These are phyloP conservation scores for Callocephalon fimbriatum DNA, from an alignment of 2,113 vertebrate genomes.

Conservation along the genomic window DNA sequence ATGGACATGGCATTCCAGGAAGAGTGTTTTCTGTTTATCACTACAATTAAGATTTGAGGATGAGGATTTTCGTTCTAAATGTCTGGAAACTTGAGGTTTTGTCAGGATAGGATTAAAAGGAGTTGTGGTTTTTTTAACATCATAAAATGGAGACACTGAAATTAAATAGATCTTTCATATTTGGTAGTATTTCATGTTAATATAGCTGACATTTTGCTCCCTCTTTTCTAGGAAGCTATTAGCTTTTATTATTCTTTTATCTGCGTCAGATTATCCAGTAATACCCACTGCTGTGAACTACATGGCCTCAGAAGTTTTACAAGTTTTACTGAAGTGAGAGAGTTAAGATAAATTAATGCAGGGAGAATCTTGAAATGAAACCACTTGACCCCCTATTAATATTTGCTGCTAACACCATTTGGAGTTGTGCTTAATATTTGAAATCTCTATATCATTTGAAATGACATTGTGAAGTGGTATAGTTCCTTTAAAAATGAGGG, in stretches of 20 bases:
- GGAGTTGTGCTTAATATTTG: not conserved
- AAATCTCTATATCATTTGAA: not conserved
- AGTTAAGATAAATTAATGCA: not conserved
- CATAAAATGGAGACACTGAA: not conserved
- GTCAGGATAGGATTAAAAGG: not conserved
- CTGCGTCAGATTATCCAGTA: not conserved
- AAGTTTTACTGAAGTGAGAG: not conserved
- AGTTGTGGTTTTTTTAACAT: not conserved
- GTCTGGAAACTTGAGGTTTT: not conserved
- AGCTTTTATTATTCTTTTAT: not conserved
- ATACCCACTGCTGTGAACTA: not conserved
- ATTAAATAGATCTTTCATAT: not conserved
- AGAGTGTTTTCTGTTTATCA: not conserved
- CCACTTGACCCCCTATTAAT: constrained; percentile 4
- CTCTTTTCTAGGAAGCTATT: not conserved
- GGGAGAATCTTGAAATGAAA: not conserved
- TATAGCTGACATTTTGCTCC: not conserved
- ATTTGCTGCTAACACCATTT: not conserved
- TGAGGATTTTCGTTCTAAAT: not conserved
- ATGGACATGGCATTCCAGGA: not conserved
- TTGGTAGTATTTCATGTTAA: not conserved
- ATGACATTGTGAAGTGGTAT: not conserved
- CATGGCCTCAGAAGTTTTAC: not conserved
- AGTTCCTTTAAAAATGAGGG: not conserved
- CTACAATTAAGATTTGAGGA: not conserved